Percentiles rank a stretch among this genome's conserved stretches.
Conservation (phyloP, 1,140 invertebrate species). For the Maniola jurtina region DNA sequence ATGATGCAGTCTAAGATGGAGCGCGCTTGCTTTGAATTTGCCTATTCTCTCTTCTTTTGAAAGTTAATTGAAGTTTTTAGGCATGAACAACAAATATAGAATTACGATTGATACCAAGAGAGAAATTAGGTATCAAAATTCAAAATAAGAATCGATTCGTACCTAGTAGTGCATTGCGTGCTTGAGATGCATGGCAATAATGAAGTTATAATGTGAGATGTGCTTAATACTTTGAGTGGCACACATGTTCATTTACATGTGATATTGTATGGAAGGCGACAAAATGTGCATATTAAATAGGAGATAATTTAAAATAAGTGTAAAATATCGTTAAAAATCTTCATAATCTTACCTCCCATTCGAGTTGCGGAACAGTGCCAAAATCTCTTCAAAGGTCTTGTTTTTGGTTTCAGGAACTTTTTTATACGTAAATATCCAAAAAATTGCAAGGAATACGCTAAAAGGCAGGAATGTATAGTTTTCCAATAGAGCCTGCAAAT, state of each 20-base stretch:
- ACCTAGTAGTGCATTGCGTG: not conserved
- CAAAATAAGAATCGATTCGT: not conserved
- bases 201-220: not conserved
- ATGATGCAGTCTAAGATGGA: too few relatives aligned
- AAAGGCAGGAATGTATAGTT: slow-evolving; percentile 99
- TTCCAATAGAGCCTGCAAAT: slow-evolving; percentile 89
- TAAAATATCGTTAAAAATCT: not conserved
- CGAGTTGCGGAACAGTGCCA: slow-evolving; percentile 92
- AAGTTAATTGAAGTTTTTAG: too few relatives aligned
- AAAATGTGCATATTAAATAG: slow-evolving; percentile 26
- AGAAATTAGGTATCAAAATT: not conserved
- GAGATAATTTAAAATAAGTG: slow-evolving; percentile 12
- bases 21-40: too few relatives aligned
- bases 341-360: slow-evolving; percentile 86
- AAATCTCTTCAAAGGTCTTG: slow-evolving; percentile 98
- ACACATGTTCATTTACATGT: slow-evolving; percentile 13
- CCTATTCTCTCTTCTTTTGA: too few relatives aligned
- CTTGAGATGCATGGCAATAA: not conserved
- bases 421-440: slow-evolving; percentile 98
- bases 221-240: not conserved
- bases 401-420: slow-evolving; percentile 99
- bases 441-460: slow-evolving; percentile 95
- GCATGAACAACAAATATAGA: too few relatives aligned
- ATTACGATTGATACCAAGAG: too few relatives aligned
- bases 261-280: slow-evolving; percentile 11